Conservation (phyloP, 2,797 vertebrate species). For the Tapirus indicus region DNA sequence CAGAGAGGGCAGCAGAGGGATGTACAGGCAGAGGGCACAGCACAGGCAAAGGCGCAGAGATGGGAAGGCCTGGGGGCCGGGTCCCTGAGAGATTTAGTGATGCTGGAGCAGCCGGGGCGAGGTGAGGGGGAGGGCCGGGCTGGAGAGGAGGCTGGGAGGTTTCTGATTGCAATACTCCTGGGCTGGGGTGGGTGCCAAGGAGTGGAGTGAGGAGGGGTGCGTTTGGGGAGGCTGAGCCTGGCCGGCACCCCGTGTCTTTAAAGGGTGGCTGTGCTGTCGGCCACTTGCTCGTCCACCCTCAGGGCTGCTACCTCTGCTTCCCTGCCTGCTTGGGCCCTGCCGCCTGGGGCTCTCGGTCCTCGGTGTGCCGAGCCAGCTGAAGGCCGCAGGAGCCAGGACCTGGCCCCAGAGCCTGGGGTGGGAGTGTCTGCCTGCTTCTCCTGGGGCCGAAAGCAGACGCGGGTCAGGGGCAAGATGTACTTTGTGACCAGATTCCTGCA, state of each 20-base stretch:
- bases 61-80: not conserved
- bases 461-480: too few species aligned
- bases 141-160: not conserved
- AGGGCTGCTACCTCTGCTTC: too few species aligned
- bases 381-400: too few species aligned
- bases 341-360: too few species aligned
- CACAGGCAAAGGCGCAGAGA: rapidly evolving
- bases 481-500: too few species aligned
- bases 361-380: too few species aligned
- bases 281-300: too few species aligned
- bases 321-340: too few species aligned
- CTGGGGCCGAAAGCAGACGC: too few species aligned
- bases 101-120: too few species aligned
- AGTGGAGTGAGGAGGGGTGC: not conserved
- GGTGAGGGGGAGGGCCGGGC: not conserved
- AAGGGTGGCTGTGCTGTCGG: not conserved
- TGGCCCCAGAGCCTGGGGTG: not conserved
- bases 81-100: not conserved
- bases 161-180: not conserved
- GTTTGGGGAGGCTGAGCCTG: not conserved
- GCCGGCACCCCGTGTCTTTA: not conserved
- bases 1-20: not conserved
- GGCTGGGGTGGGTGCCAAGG: not conserved
- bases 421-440: too few species aligned
- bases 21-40: not conserved